Conservation (phyloP, 2,888 invertebrate species). For the Drosophila falleni region DNA sequence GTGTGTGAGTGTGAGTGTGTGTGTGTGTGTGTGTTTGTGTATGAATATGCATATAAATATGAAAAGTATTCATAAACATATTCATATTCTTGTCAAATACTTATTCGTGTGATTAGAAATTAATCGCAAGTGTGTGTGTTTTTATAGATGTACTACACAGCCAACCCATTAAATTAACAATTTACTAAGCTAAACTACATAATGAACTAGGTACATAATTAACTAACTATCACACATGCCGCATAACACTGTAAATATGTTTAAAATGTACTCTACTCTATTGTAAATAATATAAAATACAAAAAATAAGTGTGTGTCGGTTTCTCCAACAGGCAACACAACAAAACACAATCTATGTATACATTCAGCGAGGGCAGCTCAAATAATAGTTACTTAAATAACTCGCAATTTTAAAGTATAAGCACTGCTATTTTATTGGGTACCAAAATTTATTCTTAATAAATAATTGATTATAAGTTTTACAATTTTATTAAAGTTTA, state of each 20-base stretch:
- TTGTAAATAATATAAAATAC: conserved; percentile 40
- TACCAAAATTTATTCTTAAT: no score
- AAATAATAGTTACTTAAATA: not conserved
- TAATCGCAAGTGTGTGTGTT: conserved; percentile 49
- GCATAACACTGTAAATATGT: conserved; percentile 47
- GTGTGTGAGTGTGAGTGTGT: conserved; percentile 12
- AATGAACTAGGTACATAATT: conserved; percentile 14
- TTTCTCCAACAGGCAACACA: conserved; percentile 6
- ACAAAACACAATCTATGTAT: not conserved
- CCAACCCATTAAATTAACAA: conserved; percentile 31
- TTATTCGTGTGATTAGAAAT: conserved; percentile 41
- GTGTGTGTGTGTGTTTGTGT: conserved; percentile 10
- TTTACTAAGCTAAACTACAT: conserved; percentile 8
- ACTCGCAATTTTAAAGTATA: not conserved
- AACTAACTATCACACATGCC: conserved; percentile 17
- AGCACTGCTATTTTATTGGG: no score
- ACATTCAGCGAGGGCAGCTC: conserved; percentile 28
- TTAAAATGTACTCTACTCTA: conserved; percentile 27
- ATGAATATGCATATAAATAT: conserved; percentile 21
- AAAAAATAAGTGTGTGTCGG: conserved; percentile 14
- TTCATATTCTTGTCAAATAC: conserved; percentile 8
- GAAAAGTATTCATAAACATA: not conserved
- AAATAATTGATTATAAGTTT: no score
- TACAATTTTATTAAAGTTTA: no score
- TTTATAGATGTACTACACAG: conserved; percentile 64